phyloP scores from a whole-genome alignment of 2,113 vertebrate species.

The Microcebus tavaratra region DNA sequence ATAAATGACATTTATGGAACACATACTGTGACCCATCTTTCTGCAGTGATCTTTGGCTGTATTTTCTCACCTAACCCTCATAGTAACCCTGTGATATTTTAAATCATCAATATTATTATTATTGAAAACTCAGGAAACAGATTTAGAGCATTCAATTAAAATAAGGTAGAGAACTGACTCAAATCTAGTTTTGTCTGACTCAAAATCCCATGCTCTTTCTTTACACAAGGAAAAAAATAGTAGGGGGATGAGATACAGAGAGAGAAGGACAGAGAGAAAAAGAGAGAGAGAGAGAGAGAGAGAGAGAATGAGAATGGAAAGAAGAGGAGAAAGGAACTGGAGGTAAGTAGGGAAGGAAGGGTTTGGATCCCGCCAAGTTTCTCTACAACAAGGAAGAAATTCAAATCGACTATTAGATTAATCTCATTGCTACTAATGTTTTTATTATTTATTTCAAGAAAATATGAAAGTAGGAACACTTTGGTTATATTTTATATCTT shows the following conservation, averaged over 20 bases:
- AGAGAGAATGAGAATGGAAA: background rate
- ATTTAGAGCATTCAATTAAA: background rate
- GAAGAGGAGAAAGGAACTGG: background rate
- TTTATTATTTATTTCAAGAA: no score
- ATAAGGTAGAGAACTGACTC: background rate
- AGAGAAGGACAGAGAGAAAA: background rate
- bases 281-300: background rate
- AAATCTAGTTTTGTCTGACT: background rate
- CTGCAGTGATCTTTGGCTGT: background rate
- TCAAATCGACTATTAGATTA: background rate
- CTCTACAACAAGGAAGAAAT: background rate
- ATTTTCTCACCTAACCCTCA: background rate
- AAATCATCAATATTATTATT: background rate
- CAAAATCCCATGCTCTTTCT: background rate
- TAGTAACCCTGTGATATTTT: background rate
- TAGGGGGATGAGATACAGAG: background rate
- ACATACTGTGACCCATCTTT: background rate
- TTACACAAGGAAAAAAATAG: background rate
- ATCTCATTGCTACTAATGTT: background rate
- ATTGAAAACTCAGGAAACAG: background rate
- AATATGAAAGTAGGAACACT: no score
- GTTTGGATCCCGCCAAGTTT: background rate
- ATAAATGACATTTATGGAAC: background rate
- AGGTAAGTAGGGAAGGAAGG: background rate
- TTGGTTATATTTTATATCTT: no score